These are phyloP conservation scores for Pavo muticus DNA, from an alignment of 2,113 vertebrate species.

Conservation along the genomic window DNA sequence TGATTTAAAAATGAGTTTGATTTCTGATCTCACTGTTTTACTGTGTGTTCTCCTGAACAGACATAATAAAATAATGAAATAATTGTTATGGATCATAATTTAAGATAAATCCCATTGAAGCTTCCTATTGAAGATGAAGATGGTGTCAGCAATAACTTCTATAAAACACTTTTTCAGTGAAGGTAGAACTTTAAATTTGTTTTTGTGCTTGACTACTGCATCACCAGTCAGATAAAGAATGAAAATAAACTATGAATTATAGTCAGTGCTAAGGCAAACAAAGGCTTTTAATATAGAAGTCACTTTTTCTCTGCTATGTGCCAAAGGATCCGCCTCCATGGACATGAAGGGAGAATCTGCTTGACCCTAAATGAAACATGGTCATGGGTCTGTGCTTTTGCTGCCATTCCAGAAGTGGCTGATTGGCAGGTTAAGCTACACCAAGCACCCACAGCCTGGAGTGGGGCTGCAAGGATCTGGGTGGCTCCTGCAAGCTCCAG, in stretches of 20 bases:
- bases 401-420: accelerated
- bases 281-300: not conserved
- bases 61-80: not conserved
- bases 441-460: accelerated
- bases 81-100: not conserved
- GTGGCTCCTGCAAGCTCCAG: not conserved
- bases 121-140: not conserved
- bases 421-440: not conserved
- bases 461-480: accelerated
- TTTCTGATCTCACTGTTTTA: not conserved
- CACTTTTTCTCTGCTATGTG: not conserved
- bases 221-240: not conserved
- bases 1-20: not conserved
- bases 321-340: not conserved
- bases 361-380: not conserved
- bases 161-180: too few species aligned
- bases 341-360: too few species aligned
- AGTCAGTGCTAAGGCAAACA: not conserved
- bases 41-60: not conserved
- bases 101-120: not conserved
- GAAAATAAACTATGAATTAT: not conserved
- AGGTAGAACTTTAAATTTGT: not conserved
- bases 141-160: not conserved
- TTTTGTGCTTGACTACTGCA: not conserved
- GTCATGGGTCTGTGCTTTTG: not conserved